Evolutionary conservation across 2,888 invertebrate genomes (phyloP), one percentile per base, ranked within the genome.

Genomic region (Oscheius myriophilus): DNA sequence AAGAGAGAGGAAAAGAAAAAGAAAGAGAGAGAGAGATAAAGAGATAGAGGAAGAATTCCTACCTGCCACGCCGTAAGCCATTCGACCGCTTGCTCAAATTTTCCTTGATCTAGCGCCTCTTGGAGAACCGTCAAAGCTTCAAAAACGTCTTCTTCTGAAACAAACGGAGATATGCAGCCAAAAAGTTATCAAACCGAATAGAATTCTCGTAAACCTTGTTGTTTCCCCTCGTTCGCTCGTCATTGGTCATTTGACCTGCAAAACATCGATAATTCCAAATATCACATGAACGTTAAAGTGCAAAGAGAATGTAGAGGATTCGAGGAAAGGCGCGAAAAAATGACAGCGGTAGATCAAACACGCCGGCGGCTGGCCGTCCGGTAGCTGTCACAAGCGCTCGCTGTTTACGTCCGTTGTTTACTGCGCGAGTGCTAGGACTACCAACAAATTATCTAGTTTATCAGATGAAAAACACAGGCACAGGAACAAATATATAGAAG

Each of bases 1-100:
- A 33, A 33, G 33, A 33, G 33, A 33, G 33, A 33, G 33, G 9
- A 33, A 33, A 9, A 33, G 33, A 33, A 9, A 33, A 9, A 33
- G 33, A 33, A 9, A 33, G 33, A 33, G 4, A 6, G 33, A 33
- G 33, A 33, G 33, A 33, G 33, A 33, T 3, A 33, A 9, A 33
- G 21, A 46, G 9, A 46, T 6, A 1, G 21, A 46, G 21, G n/a
- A 6, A 18, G n/a, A n/a, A n/a, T 46, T 33, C 33, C 9, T 18
- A 25, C 53, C 53, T 65, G 65, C 65, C 65, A 65, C 12, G 65
- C 54, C 16, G 65, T 65, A 16, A 65, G 39, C 51, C 65, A 65
- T 26, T 65, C 65, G 33, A 65, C 46, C 9, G 51, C 26, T 18
- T 55, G 55, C 14, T 65, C 45, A 45, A 55, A 65, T 9, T 55